Conservation (phyloP, 2,113 vertebrate species). For the Triplophysa siluroides region DNA sequence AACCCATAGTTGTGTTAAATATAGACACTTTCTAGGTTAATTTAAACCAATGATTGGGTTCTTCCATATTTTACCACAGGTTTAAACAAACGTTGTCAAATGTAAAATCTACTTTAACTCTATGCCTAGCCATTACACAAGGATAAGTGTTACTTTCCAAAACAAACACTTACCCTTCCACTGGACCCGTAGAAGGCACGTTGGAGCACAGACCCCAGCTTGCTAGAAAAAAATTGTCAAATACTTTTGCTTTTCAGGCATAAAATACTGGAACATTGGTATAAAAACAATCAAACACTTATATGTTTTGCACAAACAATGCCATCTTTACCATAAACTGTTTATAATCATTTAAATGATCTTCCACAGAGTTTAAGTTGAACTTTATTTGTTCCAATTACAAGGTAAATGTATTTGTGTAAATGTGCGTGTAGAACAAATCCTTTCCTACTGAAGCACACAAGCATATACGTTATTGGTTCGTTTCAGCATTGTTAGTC, state of each 20-base stretch:
- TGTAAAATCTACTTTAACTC: neutral
- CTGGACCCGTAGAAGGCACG: conserved; percentile 80
- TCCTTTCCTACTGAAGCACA: neutral
- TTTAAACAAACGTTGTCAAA: too few relatives aligned
- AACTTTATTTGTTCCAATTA: neutral
- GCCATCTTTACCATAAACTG: neutral
- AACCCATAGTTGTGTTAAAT: too few relatives aligned
- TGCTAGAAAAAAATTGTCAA: conserved; percentile 59
- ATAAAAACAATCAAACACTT: neutral
- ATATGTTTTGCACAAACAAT: too few relatives aligned
- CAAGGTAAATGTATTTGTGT: neutral
- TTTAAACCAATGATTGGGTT: too few relatives aligned
- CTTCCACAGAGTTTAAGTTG: neutral
- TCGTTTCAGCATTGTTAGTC: neutral
- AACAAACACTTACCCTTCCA: conserved; percentile 71
- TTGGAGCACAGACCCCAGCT: conserved; percentile 83
- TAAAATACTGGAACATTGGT: neutral
- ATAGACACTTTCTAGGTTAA: too few relatives aligned
- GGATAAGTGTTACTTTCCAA: neutral
- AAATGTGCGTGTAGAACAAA: neutral
- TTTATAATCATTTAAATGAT: neutral
- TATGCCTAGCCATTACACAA: neutral
- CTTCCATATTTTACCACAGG: too few relatives aligned
- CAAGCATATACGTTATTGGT: neutral
- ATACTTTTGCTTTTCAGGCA: conserved; percentile 8